A percentile compares a stretch with the other conserved stretches of the same genome.
These are phyloP conservation scores for Cryptoleucopteryx plumbea DNA, from an alignment of 2,113 vertebrate genomes.

Conservation along the genomic window DNA sequence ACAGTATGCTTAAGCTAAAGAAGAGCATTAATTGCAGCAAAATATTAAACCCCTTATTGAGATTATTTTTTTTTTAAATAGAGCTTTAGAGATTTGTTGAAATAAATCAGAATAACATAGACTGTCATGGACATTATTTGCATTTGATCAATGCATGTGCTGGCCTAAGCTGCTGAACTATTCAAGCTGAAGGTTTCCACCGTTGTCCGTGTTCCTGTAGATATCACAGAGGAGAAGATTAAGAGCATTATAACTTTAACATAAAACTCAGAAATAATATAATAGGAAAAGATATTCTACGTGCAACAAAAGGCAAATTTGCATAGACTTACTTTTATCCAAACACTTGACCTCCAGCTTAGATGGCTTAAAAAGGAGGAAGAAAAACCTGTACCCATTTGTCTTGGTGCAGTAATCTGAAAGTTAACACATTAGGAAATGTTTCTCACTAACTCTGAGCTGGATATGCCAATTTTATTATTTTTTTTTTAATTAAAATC, in stretches of 20 bases:
- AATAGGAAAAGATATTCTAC: slow-evolving; percentile 41
- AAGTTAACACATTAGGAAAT: slow-evolving; percentile 22
- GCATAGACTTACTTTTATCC: slow-evolving; percentile 54
- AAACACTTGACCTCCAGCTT: slow-evolving; percentile 57
- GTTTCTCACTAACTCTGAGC: neutral
- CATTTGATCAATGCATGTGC: slow-evolving; percentile 15
- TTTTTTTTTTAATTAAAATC: neutral
- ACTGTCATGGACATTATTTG: slow-evolving; percentile 15
- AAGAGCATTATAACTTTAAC: slow-evolving; percentile 57
- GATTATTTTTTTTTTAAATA: slow-evolving; percentile 22
- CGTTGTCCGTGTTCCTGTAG: slow-evolving; percentile 60
- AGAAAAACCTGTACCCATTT: slow-evolving; percentile 19
- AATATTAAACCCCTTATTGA: slow-evolving; percentile 60
- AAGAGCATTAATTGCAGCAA: slow-evolving; percentile 54
- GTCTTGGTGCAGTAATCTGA: slow-evolving; percentile 20
- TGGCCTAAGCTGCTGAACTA: slow-evolving; percentile 56
- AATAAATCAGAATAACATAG: slow-evolving; percentile 59
- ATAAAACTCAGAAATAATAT: slow-evolving; percentile 56
- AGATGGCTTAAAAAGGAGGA: slow-evolving; percentile 35
- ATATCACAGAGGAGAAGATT: slow-evolving; percentile 59
- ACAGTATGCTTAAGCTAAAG: slow-evolving; percentile 36
- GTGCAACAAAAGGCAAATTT: slow-evolving; percentile 58
- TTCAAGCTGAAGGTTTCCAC: slow-evolving; percentile 42
- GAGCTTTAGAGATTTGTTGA: slow-evolving; percentile 53
- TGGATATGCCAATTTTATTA: neutral